Conservation (phyloP, 2,797 vertebrate genomes). For the Galaxias olidus region DNA sequence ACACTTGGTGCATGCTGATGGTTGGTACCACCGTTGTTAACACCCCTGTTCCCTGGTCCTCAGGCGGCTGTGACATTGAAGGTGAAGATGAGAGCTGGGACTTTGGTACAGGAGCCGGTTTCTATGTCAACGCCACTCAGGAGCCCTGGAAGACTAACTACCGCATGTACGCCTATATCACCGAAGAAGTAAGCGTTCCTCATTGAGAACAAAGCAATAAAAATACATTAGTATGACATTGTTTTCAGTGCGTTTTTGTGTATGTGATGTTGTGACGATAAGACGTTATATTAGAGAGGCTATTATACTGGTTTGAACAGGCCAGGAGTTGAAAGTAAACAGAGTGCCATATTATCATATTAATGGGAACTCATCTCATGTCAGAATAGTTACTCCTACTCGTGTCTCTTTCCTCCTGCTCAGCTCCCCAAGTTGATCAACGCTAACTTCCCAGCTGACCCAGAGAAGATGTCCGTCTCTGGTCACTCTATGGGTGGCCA, state of each 20-base stretch:
- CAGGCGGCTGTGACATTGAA: slow-evolving; percentile 91
- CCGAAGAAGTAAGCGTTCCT: slow-evolving; percentile 82
- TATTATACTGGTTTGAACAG: too few species aligned
- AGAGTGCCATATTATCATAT: too few species aligned
- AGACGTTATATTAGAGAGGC: too few species aligned
- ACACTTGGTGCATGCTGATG: too few species aligned
- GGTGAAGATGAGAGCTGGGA: slow-evolving; percentile 98
- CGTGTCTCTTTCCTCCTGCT: slow-evolving; percentile 3
- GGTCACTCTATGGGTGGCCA: slow-evolving; percentile 98
- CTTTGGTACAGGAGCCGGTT: slow-evolving; percentile 94
- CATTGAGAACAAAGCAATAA: not conserved
- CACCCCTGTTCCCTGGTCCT: slow-evolving; percentile 1
- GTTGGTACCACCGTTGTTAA: too few species aligned
- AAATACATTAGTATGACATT: too few species aligned
- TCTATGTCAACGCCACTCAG: slow-evolving; percentile 91
- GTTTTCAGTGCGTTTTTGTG: too few species aligned
- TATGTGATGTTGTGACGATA: too few species aligned
- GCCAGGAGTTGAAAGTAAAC: too few species aligned
- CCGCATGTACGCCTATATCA: slow-evolving; percentile 94
- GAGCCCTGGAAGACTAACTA: slow-evolving; percentile 96
- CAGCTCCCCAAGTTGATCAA: slow-evolving; percentile 91
- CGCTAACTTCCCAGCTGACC: slow-evolving; percentile 86
- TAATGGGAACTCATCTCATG: too few species aligned
- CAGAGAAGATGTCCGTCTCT: slow-evolving; percentile 86
- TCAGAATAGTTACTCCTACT: not conserved